Evolutionary conservation across 2,113 vertebrate species (phyloP), one percentile per base, ranked within the genome.

Genomic region (Myiozetetes cayanensis): DNA sequence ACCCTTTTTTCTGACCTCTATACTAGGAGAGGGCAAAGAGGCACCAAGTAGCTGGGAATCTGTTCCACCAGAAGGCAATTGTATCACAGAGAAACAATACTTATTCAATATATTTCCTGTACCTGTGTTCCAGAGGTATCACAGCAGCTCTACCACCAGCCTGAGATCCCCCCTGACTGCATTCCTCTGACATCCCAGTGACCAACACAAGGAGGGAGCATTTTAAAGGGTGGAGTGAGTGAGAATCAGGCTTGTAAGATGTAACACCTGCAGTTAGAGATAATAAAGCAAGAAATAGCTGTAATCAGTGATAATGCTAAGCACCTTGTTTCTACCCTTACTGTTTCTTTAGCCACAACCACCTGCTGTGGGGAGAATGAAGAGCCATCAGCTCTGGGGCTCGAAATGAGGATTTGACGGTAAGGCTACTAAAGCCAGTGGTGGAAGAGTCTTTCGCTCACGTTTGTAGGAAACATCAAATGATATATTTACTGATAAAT

Each of bases 171-270:
- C 10, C 4, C 28, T 3, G 0, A 11, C 23, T 13, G 10, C 13
- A 8, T 2, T 53, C 16, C 66, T 14, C 10, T 12, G 5, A 12
- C 2, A n/a, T 7, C 21, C 21, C 61, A 7, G 2, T 0, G 1
- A 12, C 44, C 6, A 25, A 4, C 44, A 6, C 9, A 63, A 74
- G 16, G 30, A 55, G 22, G 10, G 4, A 21, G 3, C 4, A 13
- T 4, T 47, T 5, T 47, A 12, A 65, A 76, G 41, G 27, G 27
- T 28, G 4, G 6, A 61, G 6, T 6, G 5, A 12, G 14, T 4
- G 2, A 61, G 39, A 68, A 8, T 50, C 46, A 33, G 7, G n/a
- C 17, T 80, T n/a, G 14, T 55, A 28, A 74, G 33, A 73, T 4
- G 12, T 39, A 68, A 91, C 68, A 59, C 15, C 78, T 83, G 63